Evolutionary conservation across 2,797 vertebrate genomes (phyloP).

Genomic region (Characodon lateralis): DNA sequence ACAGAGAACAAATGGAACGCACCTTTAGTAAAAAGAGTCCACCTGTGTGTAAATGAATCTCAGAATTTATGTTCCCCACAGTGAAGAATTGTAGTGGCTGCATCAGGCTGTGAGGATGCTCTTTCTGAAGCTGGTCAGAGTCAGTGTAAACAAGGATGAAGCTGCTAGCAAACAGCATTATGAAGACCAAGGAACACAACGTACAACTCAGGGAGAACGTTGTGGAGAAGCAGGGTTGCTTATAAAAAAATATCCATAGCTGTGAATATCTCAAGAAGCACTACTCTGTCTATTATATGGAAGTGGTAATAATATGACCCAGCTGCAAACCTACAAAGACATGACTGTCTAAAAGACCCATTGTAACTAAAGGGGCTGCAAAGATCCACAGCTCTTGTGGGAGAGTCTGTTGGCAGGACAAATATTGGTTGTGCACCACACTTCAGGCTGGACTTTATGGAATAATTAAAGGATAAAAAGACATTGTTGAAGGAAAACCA

Average conservation of each 20-base stretch:
- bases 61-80: not conserved
- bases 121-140: not conserved
- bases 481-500: not conserved
- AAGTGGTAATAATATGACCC: no score
- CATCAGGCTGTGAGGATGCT: not conserved
- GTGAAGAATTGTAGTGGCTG: not conserved
- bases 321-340: not conserved
- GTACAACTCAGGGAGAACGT: not conserved
- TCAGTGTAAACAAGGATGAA: not conserved
- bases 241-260: not conserved
- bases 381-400: not conserved
- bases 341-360: not conserved
- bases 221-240: not conserved
- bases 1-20: no score
- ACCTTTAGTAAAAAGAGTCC: no score
- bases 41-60: not conserved
- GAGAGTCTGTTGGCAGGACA: not conserved
- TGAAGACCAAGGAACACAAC: not conserved
- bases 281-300: not conserved
- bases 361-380: not conserved
- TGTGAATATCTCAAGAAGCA: not conserved
- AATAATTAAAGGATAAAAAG: not conserved
- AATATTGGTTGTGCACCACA: not conserved
- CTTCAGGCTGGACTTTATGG: not conserved
- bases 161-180: not conserved